These are phyloP conservation scores for Himalopsyche phryganea DNA, from an alignment of 1,140 invertebrate genomes.

Conservation along the genomic window DNA sequence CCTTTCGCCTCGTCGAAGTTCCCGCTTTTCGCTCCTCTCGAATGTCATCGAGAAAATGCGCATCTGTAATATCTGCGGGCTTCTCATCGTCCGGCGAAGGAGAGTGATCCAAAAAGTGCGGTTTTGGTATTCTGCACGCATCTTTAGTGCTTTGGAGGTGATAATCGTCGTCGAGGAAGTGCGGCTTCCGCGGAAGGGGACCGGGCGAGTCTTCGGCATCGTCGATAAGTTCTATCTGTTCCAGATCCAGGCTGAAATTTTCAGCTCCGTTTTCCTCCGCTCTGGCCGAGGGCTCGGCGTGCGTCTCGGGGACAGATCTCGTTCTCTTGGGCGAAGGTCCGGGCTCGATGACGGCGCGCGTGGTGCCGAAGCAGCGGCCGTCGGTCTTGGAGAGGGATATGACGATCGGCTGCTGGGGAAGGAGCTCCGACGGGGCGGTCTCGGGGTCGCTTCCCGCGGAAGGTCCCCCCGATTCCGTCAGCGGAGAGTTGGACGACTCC, in stretches of 20 bases:
- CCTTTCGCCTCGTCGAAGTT: not conserved
- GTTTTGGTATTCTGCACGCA: slow-evolving; percentile 48
- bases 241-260: slow-evolving; percentile 18
- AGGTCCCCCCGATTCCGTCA: slow-evolving; percentile 46
- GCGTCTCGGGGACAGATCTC: not conserved
- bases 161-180: slow-evolving; percentile 60
- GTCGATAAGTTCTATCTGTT: slow-evolving; percentile 22
- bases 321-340: slow-evolving; percentile 16
- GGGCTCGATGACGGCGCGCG: slow-evolving; percentile 13
- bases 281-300: not conserved
- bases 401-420: slow-evolving; percentile 6
- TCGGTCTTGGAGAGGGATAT: not conserved
- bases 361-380: slow-evolving; percentile 6
- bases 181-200: slow-evolving; percentile 29
- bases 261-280: slow-evolving; percentile 10
- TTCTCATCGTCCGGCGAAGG: slow-evolving; percentile 51
- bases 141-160: slow-evolving; percentile 49
- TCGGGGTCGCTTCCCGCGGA: slow-evolving; percentile 42
- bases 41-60: slow-evolving; percentile 46
- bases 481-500: slow-evolving; percentile 51
- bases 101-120: slow-evolving; percentile 51
- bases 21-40: slow-evolving; percentile 3
- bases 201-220: slow-evolving; percentile 12
- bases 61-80: slow-evolving; percentile 46
- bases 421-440: not conserved